phyloP scores from a whole-genome alignment of 2,113 vertebrate species.

The Xenus cinereus region DNA sequence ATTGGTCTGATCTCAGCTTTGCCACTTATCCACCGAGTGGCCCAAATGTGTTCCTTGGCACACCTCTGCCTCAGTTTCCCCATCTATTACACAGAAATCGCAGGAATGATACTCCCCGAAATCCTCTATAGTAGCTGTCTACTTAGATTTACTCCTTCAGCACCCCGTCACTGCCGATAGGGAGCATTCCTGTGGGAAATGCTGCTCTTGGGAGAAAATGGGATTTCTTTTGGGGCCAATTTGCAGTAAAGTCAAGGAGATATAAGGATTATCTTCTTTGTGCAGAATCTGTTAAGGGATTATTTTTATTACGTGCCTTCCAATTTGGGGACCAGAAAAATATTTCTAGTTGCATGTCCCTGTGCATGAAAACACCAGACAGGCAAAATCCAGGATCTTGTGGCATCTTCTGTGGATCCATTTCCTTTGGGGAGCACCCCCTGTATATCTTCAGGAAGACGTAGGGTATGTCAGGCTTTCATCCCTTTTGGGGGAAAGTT shows the following conservation, averaged over 20 bases:
- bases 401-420: neutral
- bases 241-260: neutral
- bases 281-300: neutral
- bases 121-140: neutral
- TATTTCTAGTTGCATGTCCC: neutral
- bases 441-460: neutral
- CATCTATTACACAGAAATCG: neutral
- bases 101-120: neutral
- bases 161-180: rapidly evolving
- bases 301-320: neutral
- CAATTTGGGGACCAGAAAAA: neutral
- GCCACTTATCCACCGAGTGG: neutral
- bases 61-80: neutral
- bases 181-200: neutral
- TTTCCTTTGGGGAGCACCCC: neutral
- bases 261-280: neutral
- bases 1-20: conserved; percentile 12
- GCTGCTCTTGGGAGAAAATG: neutral
- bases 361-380: neutral
- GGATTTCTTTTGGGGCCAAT: neutral
- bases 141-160: neutral
- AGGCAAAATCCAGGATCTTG: neutral
- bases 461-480: neutral
- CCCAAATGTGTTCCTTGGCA: neutral
- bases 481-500: neutral